Evolutionary conservation across 2,888 invertebrate species (phyloP).

Genomic region (Amphipyra tragopoginis): DNA sequence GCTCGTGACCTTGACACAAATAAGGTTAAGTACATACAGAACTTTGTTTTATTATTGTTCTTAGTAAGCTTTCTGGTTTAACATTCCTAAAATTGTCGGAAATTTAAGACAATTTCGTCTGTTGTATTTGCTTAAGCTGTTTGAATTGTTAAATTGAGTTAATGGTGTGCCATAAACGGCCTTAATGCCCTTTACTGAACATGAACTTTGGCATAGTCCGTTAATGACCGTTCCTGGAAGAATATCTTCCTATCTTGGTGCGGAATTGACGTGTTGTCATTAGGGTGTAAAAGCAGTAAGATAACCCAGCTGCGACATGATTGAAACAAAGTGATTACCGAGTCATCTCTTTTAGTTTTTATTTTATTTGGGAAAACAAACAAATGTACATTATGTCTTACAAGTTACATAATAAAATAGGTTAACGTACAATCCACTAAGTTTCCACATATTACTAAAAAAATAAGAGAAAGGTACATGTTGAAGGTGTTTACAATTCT

Average conservation of each 20-base stretch:
- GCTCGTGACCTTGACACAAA: conserved; percentile 47
- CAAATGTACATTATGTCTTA: too few relatives aligned
- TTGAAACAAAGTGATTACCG: not conserved
- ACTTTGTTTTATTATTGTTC: conserved; percentile 46
- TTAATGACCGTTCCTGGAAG: conserved; percentile 8
- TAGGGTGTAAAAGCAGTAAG: not conserved
- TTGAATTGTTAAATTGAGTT: conserved; percentile 47
- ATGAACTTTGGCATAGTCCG: conserved; percentile 12
- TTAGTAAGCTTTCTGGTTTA: conserved; percentile 41
- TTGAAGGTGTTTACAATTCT: too few relatives aligned
- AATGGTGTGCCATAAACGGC: conserved; percentile 27
- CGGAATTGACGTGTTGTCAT: not conserved
- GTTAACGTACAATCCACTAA: too few relatives aligned
- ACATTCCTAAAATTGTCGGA: conserved; percentile 44
- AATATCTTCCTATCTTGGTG: not conserved
- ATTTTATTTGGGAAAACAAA: too few relatives aligned
- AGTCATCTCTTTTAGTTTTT: too few relatives aligned
- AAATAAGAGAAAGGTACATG: too few relatives aligned
- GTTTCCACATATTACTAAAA: too few relatives aligned
- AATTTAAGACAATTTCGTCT: conserved; percentile 37
- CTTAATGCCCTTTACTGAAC: conserved; percentile 12
- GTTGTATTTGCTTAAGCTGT: conserved; percentile 45
- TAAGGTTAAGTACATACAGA: conserved; percentile 41
- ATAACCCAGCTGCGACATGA: not conserved
- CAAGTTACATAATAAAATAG: too few relatives aligned